Percentiles rank a stretch among this genome's conserved stretches.
Conservation (phyloP, 2,113 vertebrate genomes). For the Eudyptes chrysolophus region DNA sequence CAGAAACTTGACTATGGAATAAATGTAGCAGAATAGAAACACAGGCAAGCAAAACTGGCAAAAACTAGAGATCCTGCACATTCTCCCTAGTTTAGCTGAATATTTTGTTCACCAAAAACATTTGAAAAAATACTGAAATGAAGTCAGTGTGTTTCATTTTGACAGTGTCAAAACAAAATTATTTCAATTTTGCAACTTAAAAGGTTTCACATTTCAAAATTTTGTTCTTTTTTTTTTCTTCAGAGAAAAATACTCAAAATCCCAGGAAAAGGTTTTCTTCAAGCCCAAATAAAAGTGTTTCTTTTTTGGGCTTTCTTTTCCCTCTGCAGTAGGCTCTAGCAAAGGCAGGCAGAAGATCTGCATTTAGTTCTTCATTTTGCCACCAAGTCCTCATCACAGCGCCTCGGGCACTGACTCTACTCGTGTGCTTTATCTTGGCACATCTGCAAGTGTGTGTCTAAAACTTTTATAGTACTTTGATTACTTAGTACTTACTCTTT, state of each 20-base stretch:
- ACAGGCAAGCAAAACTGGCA: neutral
- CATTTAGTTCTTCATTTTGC: constrained; percentile 7
- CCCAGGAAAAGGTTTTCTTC: neutral
- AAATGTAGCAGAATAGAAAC: constrained; percentile 10
- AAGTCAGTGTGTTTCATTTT: neutral
- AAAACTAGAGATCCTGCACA: neutral
- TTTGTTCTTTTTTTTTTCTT: neutral
- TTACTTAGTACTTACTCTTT: neutral
- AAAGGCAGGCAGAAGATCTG: constrained; percentile 1
- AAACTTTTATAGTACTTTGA: neutral
- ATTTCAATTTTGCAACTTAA: neutral
- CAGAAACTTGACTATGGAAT: neutral
- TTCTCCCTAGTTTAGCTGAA: neutral
- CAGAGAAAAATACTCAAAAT: neutral
- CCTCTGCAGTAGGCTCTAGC: neutral
- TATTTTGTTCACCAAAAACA: constrained; percentile 1
- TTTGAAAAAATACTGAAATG: neutral
- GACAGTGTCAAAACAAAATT: neutral
- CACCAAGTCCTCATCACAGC: neutral
- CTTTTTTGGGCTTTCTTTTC: neutral
- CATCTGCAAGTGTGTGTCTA: neutral
- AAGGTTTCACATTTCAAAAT: neutral
- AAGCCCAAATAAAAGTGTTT: neutral
- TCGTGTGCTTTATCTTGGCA: neutral
- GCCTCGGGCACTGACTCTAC: neutral